These are phyloP conservation scores for Struthio camelus DNA, from an alignment of 2,113 vertebrate species.

Conservation along the genomic window DNA sequence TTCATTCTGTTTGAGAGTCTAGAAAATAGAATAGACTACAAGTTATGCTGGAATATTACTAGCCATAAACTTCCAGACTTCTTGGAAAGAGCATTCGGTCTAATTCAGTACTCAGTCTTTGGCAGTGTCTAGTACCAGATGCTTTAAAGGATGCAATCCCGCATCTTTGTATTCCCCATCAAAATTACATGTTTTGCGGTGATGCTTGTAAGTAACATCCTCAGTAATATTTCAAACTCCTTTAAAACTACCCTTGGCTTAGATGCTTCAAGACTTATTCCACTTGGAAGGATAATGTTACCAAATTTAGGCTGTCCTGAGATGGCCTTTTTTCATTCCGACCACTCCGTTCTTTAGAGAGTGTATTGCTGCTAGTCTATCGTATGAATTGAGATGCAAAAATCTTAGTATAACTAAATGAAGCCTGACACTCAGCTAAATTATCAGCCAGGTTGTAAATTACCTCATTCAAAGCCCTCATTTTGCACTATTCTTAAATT, in stretches of 20 bases:
- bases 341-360: not conserved
- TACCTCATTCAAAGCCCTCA: not conserved
- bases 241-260: not conserved
- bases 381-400: not conserved
- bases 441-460: not conserved
- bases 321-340: not conserved
- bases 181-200: not conserved
- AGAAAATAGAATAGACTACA: not conserved
- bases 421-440: not conserved
- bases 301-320: not conserved
- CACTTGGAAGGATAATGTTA: not conserved
- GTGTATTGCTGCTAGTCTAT: not conserved
- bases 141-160: not conserved
- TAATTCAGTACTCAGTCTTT: not conserved
- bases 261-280: not conserved
- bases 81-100: not conserved
- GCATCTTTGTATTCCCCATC: not conserved
- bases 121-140: not conserved
- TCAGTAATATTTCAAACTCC: not conserved
- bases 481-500: not conserved
- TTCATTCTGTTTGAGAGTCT: not conserved
- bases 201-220: not conserved
- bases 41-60: not conserved
- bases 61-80: conserved; percentile 3
- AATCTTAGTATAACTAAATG: not conserved